Evolutionary conservation across 2,113 vertebrate genomes (phyloP).

Genomic region (Coregonus clupeaformis): DNA sequence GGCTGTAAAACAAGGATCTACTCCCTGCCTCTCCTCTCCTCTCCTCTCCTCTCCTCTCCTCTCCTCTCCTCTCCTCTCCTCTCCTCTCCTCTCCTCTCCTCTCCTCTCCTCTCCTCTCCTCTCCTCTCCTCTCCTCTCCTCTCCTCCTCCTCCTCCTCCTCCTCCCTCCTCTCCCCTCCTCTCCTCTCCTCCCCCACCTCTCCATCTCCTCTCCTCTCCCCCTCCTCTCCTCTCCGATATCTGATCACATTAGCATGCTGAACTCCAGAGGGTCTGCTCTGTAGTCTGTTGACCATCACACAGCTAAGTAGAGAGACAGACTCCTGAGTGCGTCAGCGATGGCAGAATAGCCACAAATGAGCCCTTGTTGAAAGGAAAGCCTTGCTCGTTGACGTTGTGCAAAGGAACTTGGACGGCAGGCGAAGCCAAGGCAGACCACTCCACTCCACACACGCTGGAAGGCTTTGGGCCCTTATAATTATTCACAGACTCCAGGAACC

Average conservation of each 20-base stretch:
- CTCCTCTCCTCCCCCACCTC: too few relatives aligned
- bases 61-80: too few relatives aligned
- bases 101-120: too few relatives aligned
- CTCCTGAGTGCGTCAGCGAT: constrained; percentile 7
- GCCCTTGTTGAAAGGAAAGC: constrained; percentile 45
- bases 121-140: not conserved
- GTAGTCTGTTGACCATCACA: constrained; percentile 2
- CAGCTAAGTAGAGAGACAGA: constrained; percentile 10
- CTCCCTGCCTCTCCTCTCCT: not conserved
- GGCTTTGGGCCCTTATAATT: constrained; percentile 40
- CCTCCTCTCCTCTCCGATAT: too few relatives aligned
- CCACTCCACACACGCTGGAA: constrained; percentile 1
- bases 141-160: too few relatives aligned
- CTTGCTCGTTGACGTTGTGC: constrained; percentile 41
- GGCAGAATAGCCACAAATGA: constrained; percentile 39
- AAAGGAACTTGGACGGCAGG: constrained; percentile 61
- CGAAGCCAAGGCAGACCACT: not conserved
- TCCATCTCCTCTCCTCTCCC: too few relatives aligned
- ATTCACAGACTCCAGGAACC: constrained; percentile 46
- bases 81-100: too few relatives aligned
- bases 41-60: too few relatives aligned
- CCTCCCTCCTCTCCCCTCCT: too few relatives aligned
- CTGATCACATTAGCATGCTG: too few relatives aligned
- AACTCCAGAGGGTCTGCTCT: not conserved
- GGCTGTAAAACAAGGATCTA: not conserved